A percentile compares a stretch with the other conserved stretches of the same genome.
Evolutionary conservation across 2,888 invertebrate species (phyloP).

Genomic region (Hypena proboscidalis): DNA sequence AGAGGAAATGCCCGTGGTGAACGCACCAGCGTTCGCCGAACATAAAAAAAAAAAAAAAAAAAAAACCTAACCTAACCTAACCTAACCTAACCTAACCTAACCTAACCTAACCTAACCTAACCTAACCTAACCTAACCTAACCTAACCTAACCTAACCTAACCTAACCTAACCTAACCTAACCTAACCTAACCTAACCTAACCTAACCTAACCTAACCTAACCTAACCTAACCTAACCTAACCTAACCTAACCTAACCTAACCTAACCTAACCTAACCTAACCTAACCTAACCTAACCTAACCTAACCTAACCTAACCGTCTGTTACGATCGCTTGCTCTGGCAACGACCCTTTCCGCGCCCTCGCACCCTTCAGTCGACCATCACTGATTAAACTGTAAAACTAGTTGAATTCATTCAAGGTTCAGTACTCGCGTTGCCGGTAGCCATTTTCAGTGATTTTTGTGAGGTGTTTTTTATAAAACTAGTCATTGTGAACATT

Average conservation of each 20-base stretch:
- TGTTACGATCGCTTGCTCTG: too few species aligned
- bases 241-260: conserved; percentile 14
- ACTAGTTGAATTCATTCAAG: too few species aligned
- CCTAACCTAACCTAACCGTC: conserved; percentile 16
- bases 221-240: conserved; percentile 20
- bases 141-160: conserved; percentile 30
- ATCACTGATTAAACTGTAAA: too few species aligned
- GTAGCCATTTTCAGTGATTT: too few species aligned
- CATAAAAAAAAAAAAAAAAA: too few species aligned
- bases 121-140: conserved; percentile 29
- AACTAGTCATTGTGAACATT: too few species aligned
- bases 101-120: conserved; percentile 62
- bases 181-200: conserved; percentile 18
- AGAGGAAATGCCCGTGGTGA: too few species aligned
- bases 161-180: conserved; percentile 24
- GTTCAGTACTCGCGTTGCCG: too few species aligned
- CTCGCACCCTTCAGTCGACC: too few species aligned
- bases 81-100: conserved; percentile 54
- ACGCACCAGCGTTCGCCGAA: too few species aligned
- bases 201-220: conserved; percentile 17
- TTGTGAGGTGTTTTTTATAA: too few species aligned
- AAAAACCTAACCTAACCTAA: conserved; percentile 13
- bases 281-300: conserved; percentile 20
- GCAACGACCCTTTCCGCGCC: too few species aligned
- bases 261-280: conserved; percentile 28